Percentiles rank a stretch among this genome's conserved stretches.
Conservation (phyloP, 2,888 invertebrate genomes). For the Thymelicus sylvestris region DNA sequence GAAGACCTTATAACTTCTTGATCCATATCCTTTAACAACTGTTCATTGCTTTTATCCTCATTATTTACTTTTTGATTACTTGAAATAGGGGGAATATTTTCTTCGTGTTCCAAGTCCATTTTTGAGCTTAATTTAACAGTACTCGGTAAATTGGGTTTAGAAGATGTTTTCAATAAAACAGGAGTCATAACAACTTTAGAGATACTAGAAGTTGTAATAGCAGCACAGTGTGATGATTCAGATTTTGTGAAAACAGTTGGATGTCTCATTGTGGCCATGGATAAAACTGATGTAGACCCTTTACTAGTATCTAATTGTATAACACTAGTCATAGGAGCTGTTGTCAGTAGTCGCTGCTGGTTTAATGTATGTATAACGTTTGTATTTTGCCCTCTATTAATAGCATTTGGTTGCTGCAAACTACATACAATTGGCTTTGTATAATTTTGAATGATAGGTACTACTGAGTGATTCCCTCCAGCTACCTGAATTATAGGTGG, state of each 20-base stretch:
- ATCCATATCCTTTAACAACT: slow-evolving; percentile 41
- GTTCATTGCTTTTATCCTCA: slow-evolving; percentile 40
- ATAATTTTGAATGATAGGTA: slow-evolving; percentile 67
- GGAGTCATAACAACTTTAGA: slow-evolving; percentile 72
- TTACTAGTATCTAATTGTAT: slow-evolving; percentile 70
- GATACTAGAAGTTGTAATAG: slow-evolving; percentile 60
- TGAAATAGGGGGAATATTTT: slow-evolving; percentile 42
- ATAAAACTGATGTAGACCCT: slow-evolving; percentile 66
- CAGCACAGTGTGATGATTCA: slow-evolving; percentile 59
- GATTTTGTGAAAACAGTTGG: slow-evolving; percentile 67
- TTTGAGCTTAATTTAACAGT: slow-evolving; percentile 60
- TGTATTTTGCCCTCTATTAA: slow-evolving; percentile 62
- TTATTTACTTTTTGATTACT: slow-evolving; percentile 37
- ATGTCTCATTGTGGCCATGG: slow-evolving; percentile 69
- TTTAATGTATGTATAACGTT: slow-evolving; percentile 74
- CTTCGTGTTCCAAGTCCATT: slow-evolving; percentile 55
- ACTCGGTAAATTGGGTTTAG: slow-evolving; percentile 47
- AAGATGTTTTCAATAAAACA: slow-evolving; percentile 64
- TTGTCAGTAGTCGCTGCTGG: slow-evolving; percentile 67
- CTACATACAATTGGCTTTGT: slow-evolving; percentile 65
- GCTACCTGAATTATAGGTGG: slow-evolving; percentile 72
- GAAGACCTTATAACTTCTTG: slow-evolving; percentile 48
- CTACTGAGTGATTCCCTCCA: slow-evolving; percentile 59
- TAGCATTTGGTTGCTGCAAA: slow-evolving; percentile 60
- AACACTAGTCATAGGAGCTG: slow-evolving; percentile 63